Evolutionary conservation across 2,797 vertebrate genomes (phyloP).

Genomic region (Brachyalestes nurse): DNA sequence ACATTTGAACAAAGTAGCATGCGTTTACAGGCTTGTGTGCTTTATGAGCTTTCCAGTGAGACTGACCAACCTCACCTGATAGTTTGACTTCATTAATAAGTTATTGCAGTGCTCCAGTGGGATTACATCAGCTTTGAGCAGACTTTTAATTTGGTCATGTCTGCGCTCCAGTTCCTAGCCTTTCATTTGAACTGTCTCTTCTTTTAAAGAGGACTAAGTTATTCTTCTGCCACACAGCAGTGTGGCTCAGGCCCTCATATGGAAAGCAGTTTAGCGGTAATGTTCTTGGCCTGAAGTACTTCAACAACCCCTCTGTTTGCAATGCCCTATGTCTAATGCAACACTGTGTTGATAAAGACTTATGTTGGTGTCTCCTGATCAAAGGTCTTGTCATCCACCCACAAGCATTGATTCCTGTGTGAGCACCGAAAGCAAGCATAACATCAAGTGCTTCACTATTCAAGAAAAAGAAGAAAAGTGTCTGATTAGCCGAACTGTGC

Average conservation of each 20-base stretch:
- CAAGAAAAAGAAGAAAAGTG: slow-evolving; percentile 13
- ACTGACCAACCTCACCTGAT: slow-evolving; percentile 47
- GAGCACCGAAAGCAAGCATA: not conserved
- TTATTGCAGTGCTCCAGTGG: slow-evolving; percentile 57
- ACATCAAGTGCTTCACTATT: not conserved
- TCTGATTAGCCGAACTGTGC: slow-evolving; percentile 30
- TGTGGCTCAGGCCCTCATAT: slow-evolving; percentile 20
- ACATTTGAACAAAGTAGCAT: slow-evolving; percentile 72
- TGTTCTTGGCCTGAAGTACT: slow-evolving; percentile 15
- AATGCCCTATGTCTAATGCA: slow-evolving; percentile 4
- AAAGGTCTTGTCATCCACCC: slow-evolving; percentile 7
- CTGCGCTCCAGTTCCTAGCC: slow-evolving; percentile 60
- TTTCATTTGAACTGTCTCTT: slow-evolving; percentile 57
- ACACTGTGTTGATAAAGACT: slow-evolving; percentile 23
- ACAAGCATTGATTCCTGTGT: not conserved
- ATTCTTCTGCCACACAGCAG: slow-evolving; percentile 25
- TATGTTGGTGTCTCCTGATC: slow-evolving; percentile 2
- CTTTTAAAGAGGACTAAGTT: slow-evolving; percentile 69
- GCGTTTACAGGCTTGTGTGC: slow-evolving; percentile 63
- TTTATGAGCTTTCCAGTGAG: slow-evolving; percentile 69
- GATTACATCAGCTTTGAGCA: slow-evolving; percentile 73
- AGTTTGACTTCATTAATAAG: slow-evolving; percentile 46
- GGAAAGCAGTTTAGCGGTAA: slow-evolving; percentile 19
- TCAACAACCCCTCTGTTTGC: slow-evolving; percentile 26
- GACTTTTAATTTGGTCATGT: slow-evolving; percentile 72